A percentile compares a stretch with the other conserved stretches of the same genome.
phyloP scores from a whole-genome alignment of 1,140 invertebrate species.

The Nymphalis io region DNA sequence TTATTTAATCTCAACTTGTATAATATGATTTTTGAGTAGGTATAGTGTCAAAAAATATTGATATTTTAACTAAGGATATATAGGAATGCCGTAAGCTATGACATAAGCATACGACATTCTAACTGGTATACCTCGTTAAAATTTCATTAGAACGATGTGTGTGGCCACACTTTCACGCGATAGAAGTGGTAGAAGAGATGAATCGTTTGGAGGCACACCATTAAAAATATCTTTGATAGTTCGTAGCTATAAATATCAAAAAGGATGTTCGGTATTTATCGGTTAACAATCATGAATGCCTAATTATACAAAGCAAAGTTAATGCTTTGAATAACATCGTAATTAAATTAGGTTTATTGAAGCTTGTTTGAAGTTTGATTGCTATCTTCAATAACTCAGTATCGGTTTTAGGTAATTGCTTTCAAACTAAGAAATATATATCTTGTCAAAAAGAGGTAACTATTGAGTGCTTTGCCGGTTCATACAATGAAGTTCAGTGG shows the following conservation, averaged over 20 bases:
- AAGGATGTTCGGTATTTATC: background rate
- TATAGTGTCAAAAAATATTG: no score
- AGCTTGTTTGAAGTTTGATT: background rate
- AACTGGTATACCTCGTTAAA: constrained; percentile 3
- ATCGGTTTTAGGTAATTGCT: no score
- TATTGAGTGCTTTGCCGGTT: no score
- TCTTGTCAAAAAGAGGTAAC: no score
- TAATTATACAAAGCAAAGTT: background rate
- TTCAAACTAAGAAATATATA: no score
- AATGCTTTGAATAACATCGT: background rate
- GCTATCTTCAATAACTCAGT: no score
- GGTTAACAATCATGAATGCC: no score
- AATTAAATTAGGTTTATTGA: background rate
- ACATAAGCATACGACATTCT: background rate
- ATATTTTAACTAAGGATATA: no score
- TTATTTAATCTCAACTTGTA: no score
- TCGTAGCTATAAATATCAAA: background rate
- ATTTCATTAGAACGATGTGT: constrained; percentile 28
- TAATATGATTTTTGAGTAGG: no score
- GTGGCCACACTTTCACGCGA: constrained; percentile 19
- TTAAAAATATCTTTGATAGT: constrained; percentile 15
- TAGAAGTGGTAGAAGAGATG: constrained; percentile 2
- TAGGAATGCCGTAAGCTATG: no score
- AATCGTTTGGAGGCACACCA: background rate
- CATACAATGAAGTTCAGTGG: no score